Base-by-base conservation (phyloP, 64 coral and sea anemone genomes). In the Pachyseris speciosa region DNA sequence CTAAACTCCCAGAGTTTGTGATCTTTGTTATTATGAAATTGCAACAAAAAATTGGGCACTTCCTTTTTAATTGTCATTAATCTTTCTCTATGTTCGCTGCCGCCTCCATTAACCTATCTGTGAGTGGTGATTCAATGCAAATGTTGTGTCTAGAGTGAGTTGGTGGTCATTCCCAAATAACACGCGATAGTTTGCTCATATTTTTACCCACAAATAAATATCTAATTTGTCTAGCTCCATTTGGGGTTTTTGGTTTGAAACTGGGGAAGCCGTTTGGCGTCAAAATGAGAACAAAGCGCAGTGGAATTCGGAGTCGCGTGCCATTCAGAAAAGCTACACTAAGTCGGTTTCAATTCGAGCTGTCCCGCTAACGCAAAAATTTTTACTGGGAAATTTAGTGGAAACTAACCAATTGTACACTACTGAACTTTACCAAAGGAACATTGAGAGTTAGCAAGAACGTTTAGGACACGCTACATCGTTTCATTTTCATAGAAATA, bases 41-140 rank as follows among this genome's bases (percentile, higher is more conserved):
- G 53, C 77, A 39, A 60, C 77, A 81, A 81, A 34, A 61, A 57
- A 63, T 61, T 60, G 53, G 55, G 22, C 30, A 81, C 63, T 61
- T 81, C 32, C 77, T 40, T 31, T 61, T 81, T 63, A 81, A 81
- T 40, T 36, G 51, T 64, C 55, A 81, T 81, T 64, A 81, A 8
- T 22, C 55, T 81, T 81, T 81, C 53, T 63, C 17, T 81, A 53
- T 81, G 77, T 81, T 81, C 77, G 63, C 25, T 81, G 77, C 77
- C 77, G 77, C 77, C 4, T 81, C 53, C 77, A 81, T 81, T 81
- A 81, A 33, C 39, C 63, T 81, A 81, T 81, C 77, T 79, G n/a
- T 37, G 53, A 61, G 58, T 63, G 55, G 55, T 61, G 53, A 61
- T 61, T 63, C 77, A 41, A 81, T 63, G 19, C 32, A 81, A 36